Evolutionary conservation across 2,888 invertebrate species (phyloP).

Genomic region (Lithophane socia): DNA sequence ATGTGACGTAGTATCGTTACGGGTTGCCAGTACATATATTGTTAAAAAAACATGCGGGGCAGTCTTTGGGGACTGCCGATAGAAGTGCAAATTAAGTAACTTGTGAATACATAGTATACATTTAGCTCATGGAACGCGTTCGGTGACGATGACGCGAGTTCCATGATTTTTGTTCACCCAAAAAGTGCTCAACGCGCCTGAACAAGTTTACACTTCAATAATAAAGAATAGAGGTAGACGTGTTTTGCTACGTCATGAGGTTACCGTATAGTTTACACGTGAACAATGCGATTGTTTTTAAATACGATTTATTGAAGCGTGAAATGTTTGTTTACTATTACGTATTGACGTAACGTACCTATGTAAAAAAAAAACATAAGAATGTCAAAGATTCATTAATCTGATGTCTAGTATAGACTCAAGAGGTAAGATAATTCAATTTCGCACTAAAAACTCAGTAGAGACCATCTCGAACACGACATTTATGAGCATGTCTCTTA

Average conservation of each 20-base stretch:
- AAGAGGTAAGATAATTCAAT: neutral
- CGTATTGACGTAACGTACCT: neutral
- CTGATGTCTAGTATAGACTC: neutral
- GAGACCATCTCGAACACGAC: neutral
- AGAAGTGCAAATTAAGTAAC: too few relatives aligned
- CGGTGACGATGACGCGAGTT: too few relatives aligned
- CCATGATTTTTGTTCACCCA: too few relatives aligned
- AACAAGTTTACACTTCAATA: neutral
- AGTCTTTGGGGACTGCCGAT: too few relatives aligned
- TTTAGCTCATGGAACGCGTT: too few relatives aligned
- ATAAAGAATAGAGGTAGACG: conserved; percentile 31
- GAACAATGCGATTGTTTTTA: conserved; percentile 35
- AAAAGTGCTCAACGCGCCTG: too few relatives aligned
- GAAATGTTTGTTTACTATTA: conserved; percentile 21
- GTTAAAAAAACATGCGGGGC: neutral
- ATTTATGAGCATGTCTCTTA: neutral
- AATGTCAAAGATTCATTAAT: neutral
- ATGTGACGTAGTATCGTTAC: conserved; percentile 41
- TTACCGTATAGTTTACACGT: conserved; percentile 25
- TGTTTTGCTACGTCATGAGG: conserved; percentile 12
- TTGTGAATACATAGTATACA: too few relatives aligned
- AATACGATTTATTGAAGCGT: conserved; percentile 4
- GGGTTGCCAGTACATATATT: conserved; percentile 15
- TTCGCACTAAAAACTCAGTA: neutral
- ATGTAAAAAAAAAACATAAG: neutral